These are phyloP conservation scores for Aramus guarauna DNA, from an alignment of 2,113 vertebrate species.

Conservation along the genomic window DNA sequence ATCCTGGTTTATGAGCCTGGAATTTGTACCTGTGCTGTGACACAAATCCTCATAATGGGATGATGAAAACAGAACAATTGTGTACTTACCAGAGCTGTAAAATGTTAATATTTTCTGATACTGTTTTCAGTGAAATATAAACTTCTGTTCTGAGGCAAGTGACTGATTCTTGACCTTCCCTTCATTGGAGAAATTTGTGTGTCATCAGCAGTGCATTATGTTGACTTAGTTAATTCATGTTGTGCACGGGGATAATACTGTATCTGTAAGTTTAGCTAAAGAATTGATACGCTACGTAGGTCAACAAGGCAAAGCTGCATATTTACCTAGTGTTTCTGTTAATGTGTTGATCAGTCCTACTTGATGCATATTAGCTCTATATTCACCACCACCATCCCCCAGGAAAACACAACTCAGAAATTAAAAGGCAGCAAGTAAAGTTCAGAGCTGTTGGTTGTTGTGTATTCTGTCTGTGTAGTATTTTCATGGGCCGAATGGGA, in stretches of 20 bases:
- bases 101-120: background rate
- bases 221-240: background rate
- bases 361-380: background rate
- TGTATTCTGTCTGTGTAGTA: background rate
- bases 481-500: background rate
- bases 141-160: background rate
- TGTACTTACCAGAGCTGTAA: background rate
- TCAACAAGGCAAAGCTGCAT: background rate
- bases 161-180: background rate
- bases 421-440: background rate
- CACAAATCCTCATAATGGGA: background rate
- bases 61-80: background rate
- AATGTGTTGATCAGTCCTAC: background rate
- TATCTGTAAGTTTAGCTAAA: background rate
- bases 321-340: background rate
- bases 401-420: background rate
- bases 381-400: background rate
- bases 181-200: background rate
- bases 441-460: background rate
- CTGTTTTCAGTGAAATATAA: background rate
- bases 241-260: background rate
- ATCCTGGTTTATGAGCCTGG: background rate
- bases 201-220: background rate
- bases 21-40: background rate
- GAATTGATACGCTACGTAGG: background rate